Base-by-base conservation (phyloP, 2,888 invertebrate genomes). In the Troides aeacus region DNA sequence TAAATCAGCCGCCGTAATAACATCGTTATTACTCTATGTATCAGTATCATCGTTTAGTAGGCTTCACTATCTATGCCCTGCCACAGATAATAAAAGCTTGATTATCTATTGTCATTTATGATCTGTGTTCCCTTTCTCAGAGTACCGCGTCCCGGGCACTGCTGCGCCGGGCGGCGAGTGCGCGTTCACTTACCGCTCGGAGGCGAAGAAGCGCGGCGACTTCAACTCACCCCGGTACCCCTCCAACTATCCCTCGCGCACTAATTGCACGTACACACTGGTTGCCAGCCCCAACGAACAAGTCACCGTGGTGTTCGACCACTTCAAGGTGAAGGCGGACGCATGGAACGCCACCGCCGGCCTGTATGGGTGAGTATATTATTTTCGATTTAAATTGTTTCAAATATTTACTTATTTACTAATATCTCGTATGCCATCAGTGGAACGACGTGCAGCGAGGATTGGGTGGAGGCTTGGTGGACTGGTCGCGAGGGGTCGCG, bases 201-300 rank as follows among this genome's bases (percentile, higher is more conserved):
- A 95, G 77, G 96, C 97, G 59, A 95, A 96, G 83, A 97, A 97
- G 87, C 95, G 95, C 72, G 98, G 98, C 65, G 97, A 97, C 84
- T 97, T 99, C 88, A 99, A 99, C 92, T 98, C 98, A 67, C 99
- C 99, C 30, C 95, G 98, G 72, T 98, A 98, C 94, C 99, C 99
- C 82, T 97, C 98, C 83, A 97, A 98, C 93, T 99, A 99, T 94
- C 99, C 99, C 74, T 97, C 98, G 82, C 96, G 96, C 87, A 98
- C 97, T 76, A 97, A 97, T 93, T 99, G 99, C 93, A 97, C 97
- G 72, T 99, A 97, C 93, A 94, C 96, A 81, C 97, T 99, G 89
- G 93, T 96, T 80, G 97, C 97, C 68, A 96, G 96, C 76, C 95
- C 96, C 74, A 96, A 96, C 85, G 97, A 98, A 85, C 97, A 98